Percentiles rank a stretch among this genome's conserved stretches.
phyloP scores from a whole-genome alignment of 1,140 invertebrate species.

The Sycobia sp. region DNA sequence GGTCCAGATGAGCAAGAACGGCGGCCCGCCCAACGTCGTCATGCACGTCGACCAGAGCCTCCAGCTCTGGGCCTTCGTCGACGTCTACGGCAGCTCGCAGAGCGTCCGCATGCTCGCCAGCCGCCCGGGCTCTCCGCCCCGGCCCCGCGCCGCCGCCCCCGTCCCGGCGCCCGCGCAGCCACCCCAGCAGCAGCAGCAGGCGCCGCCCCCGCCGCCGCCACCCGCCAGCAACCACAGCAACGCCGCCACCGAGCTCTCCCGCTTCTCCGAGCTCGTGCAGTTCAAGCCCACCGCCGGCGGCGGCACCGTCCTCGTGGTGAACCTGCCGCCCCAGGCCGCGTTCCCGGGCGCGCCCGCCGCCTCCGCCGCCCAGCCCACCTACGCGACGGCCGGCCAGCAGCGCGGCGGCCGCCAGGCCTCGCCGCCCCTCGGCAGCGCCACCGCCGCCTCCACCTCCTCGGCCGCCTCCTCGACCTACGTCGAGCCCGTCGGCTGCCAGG shows the following conservation, averaged over 20 bases:
- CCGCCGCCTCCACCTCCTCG: conserved; percentile 39
- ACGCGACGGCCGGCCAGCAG: conserved; percentile 27
- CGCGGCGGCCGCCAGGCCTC: not conserved
- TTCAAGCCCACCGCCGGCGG: conserved; percentile 68
- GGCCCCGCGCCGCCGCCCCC: conserved; percentile 43
- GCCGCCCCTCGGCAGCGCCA: conserved; percentile 34
- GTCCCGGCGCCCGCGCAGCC: conserved; percentile 39
- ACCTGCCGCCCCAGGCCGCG: conserved; percentile 69
- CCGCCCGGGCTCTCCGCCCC: conserved; percentile 50
- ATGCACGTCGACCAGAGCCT: conserved; percentile 94
- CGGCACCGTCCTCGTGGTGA: conserved; percentile 78
- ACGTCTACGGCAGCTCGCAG: conserved; percentile 93
- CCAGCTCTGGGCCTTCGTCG: conserved; percentile 92
- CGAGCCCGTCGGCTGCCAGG: conserved; percentile 56
- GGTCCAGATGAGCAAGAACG: conserved; percentile 88
- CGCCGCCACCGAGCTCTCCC: conserved; percentile 54
- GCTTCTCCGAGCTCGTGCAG: conserved; percentile 67
- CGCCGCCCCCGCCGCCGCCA: conserved; percentile 31
- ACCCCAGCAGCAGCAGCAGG: conserved; percentile 39
- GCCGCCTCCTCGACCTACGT: conserved; percentile 62
- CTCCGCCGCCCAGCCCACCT: conserved; percentile 25
- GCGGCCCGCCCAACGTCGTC: conserved; percentile 77
- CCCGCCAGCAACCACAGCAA: conserved; percentile 53
- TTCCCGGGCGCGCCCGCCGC: conserved; percentile 42
- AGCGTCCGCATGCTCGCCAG: conserved; percentile 76